Base-by-base conservation (phyloP, 1,140 invertebrate genomes). In the Trichonephila clavata region DNA sequence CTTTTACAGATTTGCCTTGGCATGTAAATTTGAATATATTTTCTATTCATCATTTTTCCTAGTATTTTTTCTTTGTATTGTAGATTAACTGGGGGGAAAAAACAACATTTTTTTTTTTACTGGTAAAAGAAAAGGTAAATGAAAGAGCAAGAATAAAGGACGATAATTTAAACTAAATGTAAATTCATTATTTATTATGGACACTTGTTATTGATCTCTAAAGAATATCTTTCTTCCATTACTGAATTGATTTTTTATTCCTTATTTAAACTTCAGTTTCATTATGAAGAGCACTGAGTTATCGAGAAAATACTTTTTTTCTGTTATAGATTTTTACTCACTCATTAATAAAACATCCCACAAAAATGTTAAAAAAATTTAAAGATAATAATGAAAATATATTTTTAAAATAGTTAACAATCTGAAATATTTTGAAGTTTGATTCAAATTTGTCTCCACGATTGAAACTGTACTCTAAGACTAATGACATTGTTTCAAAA, bases 1-100 rank as follows among this genome's bases (percentile, higher is more conserved):
- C 16, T 77, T 77, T 32, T 16, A 16, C 32, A 7, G 6, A 32
- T 32, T 77, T 39, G 18, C 71, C 1, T 77, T 77, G 27, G 27
- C 16, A 18, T 20, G 16, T 13, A 59, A 59, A 84, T 84, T 84
- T 84, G 83, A 84, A 84, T 84, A 59, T 20, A 84, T 59, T 59
- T 84, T 84, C 24, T 60, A 84, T 84, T 84, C 57, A 84, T 84
- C 83, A 84, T 84, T 84, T 84, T 77, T 77, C 71, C 16, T 18
- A 20, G 24, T 7, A 77, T 20, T 57, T 21, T 84, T 84, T 84
- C n/a, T 84, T 24, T 84, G 10, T 50, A 50, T 5, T 50, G 0
- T 13, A 10, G 50, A 13, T 50, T 50, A 50, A 50, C 32, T 39
- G 10, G n/a, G n/a, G n/a, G n/a, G n/a, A 7, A 39, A 77, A 24